These are phyloP conservation scores for Poeciliopsis turneri DNA, from an alignment of 2,797 vertebrate species.

Conservation along the genomic window DNA sequence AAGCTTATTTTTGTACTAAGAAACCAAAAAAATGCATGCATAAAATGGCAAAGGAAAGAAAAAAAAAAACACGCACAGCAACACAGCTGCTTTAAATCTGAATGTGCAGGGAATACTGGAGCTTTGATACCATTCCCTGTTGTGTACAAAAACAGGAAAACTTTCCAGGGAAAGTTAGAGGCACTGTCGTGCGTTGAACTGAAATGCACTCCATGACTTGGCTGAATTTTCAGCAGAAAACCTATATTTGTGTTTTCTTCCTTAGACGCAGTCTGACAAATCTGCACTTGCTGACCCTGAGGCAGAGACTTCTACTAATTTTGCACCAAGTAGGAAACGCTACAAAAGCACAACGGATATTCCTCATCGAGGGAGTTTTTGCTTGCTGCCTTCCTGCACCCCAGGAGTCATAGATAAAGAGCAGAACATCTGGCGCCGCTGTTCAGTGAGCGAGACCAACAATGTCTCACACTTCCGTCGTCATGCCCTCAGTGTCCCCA, in stretches of 20 bases:
- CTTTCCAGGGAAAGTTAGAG: background rate
- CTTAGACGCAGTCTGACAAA: background rate
- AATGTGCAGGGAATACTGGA: background rate
- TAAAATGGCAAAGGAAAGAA: background rate
- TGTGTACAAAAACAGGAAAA: background rate
- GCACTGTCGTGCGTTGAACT: background rate
- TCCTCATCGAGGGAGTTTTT: constrained; percentile 10
- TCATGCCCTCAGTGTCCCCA: constrained; percentile 56
- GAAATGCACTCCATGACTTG: background rate
- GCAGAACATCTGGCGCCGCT: constrained; percentile 28
- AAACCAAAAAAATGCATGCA: background rate
- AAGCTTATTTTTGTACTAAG: background rate
- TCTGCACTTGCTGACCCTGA: background rate
- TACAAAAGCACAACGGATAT: constrained; percentile 55
- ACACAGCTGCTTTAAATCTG: background rate
- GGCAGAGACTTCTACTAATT: constrained; percentile 5
- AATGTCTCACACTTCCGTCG: constrained; percentile 15
- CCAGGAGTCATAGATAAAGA: constrained; percentile 12
- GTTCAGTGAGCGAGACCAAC: constrained; percentile 42
- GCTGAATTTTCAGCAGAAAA: background rate
- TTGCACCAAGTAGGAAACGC: background rate
- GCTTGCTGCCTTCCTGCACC: constrained; percentile 7
- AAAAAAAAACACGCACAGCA: background rate
- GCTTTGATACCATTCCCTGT: background rate
- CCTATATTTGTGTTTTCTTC: background rate